These are phyloP conservation scores for Corythoichthys haematopterus DNA, from an alignment of 2,113 vertebrate genomes.

Conservation along the genomic window DNA sequence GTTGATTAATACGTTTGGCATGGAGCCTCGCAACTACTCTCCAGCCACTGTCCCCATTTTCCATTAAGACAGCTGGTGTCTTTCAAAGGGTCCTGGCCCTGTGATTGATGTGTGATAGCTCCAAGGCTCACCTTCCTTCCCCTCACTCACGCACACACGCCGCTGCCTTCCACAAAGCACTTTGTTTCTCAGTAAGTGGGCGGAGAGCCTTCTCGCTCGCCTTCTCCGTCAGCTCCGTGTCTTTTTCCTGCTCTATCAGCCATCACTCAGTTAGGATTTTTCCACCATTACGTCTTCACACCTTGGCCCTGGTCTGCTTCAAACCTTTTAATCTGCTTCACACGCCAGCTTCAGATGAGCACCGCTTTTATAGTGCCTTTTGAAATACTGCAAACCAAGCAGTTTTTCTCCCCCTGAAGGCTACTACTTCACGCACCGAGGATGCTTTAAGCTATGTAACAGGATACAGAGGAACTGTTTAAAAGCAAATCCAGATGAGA, in stretches of 20 bases:
- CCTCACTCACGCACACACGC: conserved; percentile 23
- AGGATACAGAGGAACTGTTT: conserved; percentile 25
- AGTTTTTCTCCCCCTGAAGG: background rate
- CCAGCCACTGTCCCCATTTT: conserved; percentile 44
- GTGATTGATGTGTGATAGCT: conserved; percentile 78
- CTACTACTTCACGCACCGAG: background rate
- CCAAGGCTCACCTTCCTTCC: conserved; percentile 67
- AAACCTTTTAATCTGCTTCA: conserved; percentile 17
- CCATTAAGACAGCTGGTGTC: conserved; percentile 75
- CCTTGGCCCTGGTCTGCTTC: conserved; percentile 22
- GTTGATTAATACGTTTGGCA: no score
- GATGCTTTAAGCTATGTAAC: conserved; percentile 18
- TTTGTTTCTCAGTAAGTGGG: conserved; percentile 49
- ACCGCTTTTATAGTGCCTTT: background rate
- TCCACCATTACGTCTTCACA: conserved; percentile 30
- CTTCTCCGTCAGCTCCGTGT: conserved; percentile 11
- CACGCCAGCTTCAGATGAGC: background rate
- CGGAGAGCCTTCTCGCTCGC: conserved; percentile 16
- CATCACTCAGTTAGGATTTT: conserved; percentile 43
- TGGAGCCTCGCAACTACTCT: conserved; percentile 12
- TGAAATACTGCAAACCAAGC: background rate
- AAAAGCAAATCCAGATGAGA: conserved; percentile 56
- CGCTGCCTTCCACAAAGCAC: conserved; percentile 49
- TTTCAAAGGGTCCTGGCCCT: conserved; percentile 70
- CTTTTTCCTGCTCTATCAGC: conserved; percentile 22